phyloP scores from a whole-genome alignment of 2,113 vertebrate species.

The Hystrix cristata region DNA sequence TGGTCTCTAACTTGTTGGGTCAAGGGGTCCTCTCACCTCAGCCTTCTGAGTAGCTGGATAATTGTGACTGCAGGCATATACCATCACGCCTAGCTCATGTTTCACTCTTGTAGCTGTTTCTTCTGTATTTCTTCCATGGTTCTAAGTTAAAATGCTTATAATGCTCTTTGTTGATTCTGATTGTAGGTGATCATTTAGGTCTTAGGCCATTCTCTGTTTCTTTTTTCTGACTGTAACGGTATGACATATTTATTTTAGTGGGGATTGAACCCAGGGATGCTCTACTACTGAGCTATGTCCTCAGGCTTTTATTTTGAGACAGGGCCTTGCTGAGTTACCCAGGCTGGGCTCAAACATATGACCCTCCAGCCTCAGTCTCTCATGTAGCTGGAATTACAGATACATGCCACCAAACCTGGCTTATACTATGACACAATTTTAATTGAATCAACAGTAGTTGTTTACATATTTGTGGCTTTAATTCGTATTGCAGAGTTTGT shows the following conservation, averaged over 20 bases:
- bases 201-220: not conserved
- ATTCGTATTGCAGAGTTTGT: not conserved
- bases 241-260: not conserved
- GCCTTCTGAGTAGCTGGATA: not conserved
- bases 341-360: not conserved
- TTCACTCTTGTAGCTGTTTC: not conserved
- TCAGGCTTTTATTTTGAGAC: not conserved
- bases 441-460: not conserved
- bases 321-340: not conserved
- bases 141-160: constrained; percentile 23
- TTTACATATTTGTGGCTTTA: not conserved
- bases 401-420: not conserved
- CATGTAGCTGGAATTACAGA: not conserved
- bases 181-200: constrained; percentile 4
- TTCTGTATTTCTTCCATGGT: not conserved
- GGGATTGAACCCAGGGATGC: not conserved
- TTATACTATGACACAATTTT: not conserved
- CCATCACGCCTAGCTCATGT: not conserved
- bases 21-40: not conserved
- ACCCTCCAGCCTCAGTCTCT: not conserved
- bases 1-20: not conserved
- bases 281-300: not conserved
- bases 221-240: constrained; percentile 6
- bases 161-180: not conserved
- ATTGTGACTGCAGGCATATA: not conserved